phyloP scores from a whole-genome alignment of 2,113 vertebrate species.

The Apaloderma vittatum region DNA sequence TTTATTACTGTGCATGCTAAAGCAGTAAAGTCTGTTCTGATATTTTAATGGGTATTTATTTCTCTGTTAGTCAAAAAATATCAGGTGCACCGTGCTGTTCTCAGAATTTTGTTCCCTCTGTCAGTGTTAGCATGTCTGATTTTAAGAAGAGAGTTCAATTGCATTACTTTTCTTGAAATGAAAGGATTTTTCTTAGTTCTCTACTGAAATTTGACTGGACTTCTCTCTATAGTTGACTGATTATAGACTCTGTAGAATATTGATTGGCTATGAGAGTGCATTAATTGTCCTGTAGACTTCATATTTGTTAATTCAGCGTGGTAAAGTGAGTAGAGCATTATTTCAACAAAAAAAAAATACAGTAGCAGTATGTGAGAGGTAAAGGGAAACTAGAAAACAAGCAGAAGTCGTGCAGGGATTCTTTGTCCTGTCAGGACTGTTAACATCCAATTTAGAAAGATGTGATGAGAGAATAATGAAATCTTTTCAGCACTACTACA shows the following conservation, averaged over 20 bases:
- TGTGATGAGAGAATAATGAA: not conserved
- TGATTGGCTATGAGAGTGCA: not conserved
- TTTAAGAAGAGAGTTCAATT: not conserved
- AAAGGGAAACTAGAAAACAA: not conserved
- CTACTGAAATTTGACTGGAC: not conserved
- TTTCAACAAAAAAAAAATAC: not conserved
- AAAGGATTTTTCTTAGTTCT: not conserved
- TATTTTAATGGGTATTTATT: not conserved
- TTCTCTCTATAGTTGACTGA: not conserved
- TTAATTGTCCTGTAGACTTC: not conserved
- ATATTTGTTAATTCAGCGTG: not conserved
- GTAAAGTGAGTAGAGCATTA: not conserved
- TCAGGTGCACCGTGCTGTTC: not conserved
- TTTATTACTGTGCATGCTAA: not conserved
- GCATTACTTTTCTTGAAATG: not conserved
- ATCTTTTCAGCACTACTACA: not conserved
- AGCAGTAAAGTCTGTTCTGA: not conserved
- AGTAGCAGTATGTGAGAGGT: not conserved
- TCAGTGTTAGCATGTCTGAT: not conserved
- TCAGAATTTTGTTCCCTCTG: not conserved
- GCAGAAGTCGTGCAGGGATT: not conserved
- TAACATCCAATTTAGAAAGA: not conserved
- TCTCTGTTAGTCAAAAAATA: not conserved
- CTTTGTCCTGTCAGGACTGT: not conserved
- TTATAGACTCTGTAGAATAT: not conserved